Conservation (phyloP, 2,797 vertebrate species). For the Vireo griseus region DNA sequence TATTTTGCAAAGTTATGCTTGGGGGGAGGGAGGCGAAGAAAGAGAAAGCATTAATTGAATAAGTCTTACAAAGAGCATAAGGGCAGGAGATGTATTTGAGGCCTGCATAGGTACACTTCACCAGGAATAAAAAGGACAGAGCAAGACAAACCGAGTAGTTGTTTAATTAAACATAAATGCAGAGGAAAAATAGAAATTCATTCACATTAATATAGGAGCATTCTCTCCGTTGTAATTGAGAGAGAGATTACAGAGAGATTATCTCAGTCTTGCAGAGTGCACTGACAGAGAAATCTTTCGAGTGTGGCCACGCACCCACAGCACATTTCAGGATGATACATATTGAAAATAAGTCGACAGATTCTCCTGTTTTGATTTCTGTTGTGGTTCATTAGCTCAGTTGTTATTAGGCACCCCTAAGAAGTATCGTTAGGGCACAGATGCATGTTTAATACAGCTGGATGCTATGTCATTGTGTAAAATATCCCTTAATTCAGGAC, state of each 20-base stretch:
- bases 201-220: not conserved
- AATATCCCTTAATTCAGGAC: constrained; percentile 14
- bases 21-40: not conserved
- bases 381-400: constrained; percentile 53
- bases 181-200: constrained; percentile 23
- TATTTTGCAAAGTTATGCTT: not conserved
- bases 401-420: constrained; percentile 39
- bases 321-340: constrained; percentile 61
- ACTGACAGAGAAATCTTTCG: constrained; percentile 62
- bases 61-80: not conserved
- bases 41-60: not conserved
- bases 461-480: constrained; percentile 5
- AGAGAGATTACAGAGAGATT: not conserved
- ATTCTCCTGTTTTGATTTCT: constrained; percentile 58
- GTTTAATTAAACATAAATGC: constrained; percentile 43
- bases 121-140: constrained; percentile 35
- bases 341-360: constrained; percentile 70
- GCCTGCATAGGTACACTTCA: constrained; percentile 62
- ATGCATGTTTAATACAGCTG: not conserved
- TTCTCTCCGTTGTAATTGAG: not conserved
- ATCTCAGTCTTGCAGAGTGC: constrained; percentile 13
- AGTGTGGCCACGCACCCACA: constrained; percentile 60
- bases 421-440: constrained; percentile 18
- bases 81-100: constrained; percentile 49
- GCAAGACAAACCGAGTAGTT: not conserved